Evolutionary conservation across 2,113 vertebrate genomes (phyloP).

Genomic region (Pedionomus torquatus): DNA sequence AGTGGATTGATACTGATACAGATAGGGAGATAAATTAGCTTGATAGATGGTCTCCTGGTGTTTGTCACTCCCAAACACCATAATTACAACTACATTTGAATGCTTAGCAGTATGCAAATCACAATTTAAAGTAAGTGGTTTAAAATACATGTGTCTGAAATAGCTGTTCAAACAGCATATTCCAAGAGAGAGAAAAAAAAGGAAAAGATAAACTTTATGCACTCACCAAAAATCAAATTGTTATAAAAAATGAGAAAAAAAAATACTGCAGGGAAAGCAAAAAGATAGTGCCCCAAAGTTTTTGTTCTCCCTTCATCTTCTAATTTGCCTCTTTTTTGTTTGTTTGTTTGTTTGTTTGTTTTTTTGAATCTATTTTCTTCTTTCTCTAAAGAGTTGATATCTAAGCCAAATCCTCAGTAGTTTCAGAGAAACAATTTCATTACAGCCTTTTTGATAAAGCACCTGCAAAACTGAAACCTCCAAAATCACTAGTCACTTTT

Average conservation of each 20-base stretch:
- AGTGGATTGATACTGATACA: slow-evolving; percentile 11
- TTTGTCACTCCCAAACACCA: background rate
- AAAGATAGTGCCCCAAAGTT: background rate
- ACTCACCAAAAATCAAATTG: background rate
- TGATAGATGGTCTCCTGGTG: slow-evolving; percentile 1
- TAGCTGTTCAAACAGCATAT: background rate
- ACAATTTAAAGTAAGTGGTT: slow-evolving; percentile 9
- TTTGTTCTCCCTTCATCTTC: background rate
- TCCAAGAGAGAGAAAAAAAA: background rate
- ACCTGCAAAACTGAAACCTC: background rate
- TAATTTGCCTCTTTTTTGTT: background rate
- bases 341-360: too few relatives aligned
- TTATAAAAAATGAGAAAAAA: background rate
- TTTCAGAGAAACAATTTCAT: background rate
- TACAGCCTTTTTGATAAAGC: background rate
- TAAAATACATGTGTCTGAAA: background rate
- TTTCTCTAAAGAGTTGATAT: background rate
- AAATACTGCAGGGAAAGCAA: background rate
- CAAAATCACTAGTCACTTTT: background rate
- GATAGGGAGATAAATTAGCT: slow-evolving; percentile 44
- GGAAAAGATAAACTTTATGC: background rate
- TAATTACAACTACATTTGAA: slow-evolving; percentile 9
- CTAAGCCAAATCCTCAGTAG: background rate
- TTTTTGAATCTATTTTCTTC: background rate
- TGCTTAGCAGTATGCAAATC: background rate